Conservation (phyloP, 2,113 vertebrate genomes). For the Erpornis zantholeuca region DNA sequence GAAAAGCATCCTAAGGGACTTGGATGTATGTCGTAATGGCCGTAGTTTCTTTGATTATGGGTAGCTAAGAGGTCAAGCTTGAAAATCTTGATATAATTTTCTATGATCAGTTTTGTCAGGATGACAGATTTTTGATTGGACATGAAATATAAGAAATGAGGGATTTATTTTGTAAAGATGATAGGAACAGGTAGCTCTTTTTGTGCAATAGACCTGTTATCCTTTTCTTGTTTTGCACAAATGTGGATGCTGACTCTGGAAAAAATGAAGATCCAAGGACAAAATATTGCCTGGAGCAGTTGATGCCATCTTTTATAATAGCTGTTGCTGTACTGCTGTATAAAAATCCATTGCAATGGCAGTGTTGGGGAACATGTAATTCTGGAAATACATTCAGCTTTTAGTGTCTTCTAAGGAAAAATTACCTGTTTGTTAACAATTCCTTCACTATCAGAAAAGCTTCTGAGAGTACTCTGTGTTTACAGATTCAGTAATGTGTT, state of each 20-base stretch:
- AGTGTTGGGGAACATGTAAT: neutral
- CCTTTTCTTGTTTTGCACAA: neutral
- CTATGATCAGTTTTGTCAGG: neutral
- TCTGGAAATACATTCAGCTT: neutral
- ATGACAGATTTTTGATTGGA: neutral
- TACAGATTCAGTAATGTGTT: neutral
- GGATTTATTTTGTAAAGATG: neutral
- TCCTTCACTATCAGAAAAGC: neutral
- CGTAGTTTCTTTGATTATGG: neutral
- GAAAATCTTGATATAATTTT: neutral
- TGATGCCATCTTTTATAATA: neutral
- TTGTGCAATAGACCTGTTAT: neutral
- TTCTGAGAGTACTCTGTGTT: neutral
- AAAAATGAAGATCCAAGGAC: neutral
- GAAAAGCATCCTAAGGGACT: neutral
- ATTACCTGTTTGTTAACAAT: neutral
- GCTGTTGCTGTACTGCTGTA: neutral
- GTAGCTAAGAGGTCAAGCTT: neutral
- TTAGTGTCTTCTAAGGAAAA: neutral
- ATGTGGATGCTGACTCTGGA: neutral
- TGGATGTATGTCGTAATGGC: neutral
- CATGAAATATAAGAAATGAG: neutral
- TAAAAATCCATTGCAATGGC: neutral
- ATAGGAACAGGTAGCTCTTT: neutral
- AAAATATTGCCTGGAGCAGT: neutral